Conservation (phyloP, 2,113 vertebrate genomes). For the Psittacara wagleri region DNA sequence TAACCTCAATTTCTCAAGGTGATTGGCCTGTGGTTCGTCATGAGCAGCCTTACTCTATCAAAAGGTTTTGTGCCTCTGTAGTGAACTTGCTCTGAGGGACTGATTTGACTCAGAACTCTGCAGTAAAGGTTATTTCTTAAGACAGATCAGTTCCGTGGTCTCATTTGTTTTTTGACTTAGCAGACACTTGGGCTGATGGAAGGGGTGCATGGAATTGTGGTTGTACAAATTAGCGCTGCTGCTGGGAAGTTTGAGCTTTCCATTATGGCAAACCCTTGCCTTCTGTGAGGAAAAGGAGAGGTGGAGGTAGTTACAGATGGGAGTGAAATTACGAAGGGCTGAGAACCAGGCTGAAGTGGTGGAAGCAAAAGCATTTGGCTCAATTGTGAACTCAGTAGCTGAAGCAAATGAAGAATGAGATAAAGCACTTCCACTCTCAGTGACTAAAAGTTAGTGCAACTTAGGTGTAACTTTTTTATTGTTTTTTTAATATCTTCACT, state of each 20-base stretch:
- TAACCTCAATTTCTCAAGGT: not conserved
- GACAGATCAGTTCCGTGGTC: not conserved
- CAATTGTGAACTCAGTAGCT: not conserved
- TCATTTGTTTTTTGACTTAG: not conserved
- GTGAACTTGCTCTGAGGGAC: not conserved
- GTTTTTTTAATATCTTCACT: not conserved
- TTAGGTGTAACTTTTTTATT: not conserved
- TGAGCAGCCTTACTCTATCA: not conserved
- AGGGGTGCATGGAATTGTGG: fast-evolving
- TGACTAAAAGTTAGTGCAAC: not conserved
- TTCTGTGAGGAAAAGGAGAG: not conserved
- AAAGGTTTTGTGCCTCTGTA: not conserved
- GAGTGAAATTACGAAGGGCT: not conserved
- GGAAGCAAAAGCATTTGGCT: not conserved
- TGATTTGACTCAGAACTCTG: not conserved
- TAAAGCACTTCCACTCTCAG: not conserved
- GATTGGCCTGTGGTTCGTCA: not conserved
- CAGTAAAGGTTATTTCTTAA: conserved; percentile 1
- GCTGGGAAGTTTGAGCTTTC: not conserved
- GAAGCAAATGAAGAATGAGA: not conserved
- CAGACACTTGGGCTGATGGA: not conserved
- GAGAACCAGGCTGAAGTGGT: not conserved
- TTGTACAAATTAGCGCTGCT: not conserved
- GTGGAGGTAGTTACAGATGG: not conserved
- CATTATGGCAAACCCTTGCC: fast-evolving